Evolutionary conservation across 2,797 vertebrate species (phyloP).

Genomic region (Cetoscarus ocellatus): DNA sequence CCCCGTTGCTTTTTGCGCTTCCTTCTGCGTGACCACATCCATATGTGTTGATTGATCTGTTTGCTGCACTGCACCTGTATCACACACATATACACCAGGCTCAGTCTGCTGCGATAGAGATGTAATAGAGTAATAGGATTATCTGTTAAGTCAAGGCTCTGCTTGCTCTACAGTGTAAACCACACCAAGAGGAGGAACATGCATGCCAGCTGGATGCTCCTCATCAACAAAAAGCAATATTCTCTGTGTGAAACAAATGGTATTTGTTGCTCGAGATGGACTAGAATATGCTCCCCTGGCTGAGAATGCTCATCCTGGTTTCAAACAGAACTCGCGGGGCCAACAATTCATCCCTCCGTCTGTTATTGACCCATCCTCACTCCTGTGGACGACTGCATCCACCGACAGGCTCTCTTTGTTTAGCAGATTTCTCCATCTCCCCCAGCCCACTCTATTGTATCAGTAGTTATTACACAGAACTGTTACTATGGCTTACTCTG

Average conservation of each 20-base stretch:
- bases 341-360: slow-evolving; percentile 57
- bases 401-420: slow-evolving; percentile 53
- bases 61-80: slow-evolving; percentile 32
- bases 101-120: slow-evolving; percentile 25
- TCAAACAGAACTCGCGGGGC: slow-evolving; percentile 53
- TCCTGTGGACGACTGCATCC: slow-evolving; percentile 53
- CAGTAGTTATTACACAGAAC: slow-evolving; percentile 72
- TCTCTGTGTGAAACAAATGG: slow-evolving; percentile 56
- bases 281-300: slow-evolving; percentile 43
- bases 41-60: slow-evolving; percentile 52
- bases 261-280: slow-evolving; percentile 44
- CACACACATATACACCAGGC: slow-evolving; percentile 6
- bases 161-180: slow-evolving; percentile 33
- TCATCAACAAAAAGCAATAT: slow-evolving; percentile 58
- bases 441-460: slow-evolving; percentile 68
- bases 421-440: slow-evolving; percentile 58
- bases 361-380: slow-evolving; percentile 69
- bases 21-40: slow-evolving; percentile 13
- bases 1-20: slow-evolving; percentile 1
- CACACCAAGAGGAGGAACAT: slow-evolving; percentile 36
- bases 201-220: slow-evolving; percentile 52
- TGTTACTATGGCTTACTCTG: slow-evolving; percentile 58
- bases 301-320: slow-evolving; percentile 46
- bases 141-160: slow-evolving; percentile 53
- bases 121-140: slow-evolving; percentile 53